Percentiles rank a stretch among this genome's conserved stretches.
Evolutionary conservation across 2,113 vertebrate genomes (phyloP).

Genomic region (Halichoerus grypus): DNA sequence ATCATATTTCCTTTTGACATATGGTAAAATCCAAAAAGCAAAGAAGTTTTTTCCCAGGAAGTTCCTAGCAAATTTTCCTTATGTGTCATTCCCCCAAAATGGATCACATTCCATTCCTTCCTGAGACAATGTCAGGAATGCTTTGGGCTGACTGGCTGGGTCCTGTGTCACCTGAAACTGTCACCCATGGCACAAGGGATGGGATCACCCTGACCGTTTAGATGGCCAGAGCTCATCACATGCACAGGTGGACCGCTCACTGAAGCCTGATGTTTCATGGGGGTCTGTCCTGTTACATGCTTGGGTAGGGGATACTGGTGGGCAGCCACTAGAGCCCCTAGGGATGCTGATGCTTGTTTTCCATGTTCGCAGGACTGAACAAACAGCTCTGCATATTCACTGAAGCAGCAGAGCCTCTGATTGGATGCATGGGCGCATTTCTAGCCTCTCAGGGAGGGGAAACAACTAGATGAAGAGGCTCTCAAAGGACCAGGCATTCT

Average conservation of each 20-base stretch:
- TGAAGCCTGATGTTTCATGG: neutral
- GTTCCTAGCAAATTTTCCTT: neutral
- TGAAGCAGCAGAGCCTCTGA: neutral
- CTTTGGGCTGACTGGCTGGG: neutral
- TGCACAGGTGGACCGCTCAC: neutral
- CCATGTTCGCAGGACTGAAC: neutral
- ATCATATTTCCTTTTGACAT: neutral
- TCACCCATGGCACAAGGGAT: neutral
- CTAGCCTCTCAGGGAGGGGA: neutral
- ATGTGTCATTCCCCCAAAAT: neutral
- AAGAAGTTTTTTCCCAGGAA: neutral
- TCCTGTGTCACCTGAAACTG: neutral
- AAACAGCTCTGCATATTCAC: neutral
- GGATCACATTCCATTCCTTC: neutral
- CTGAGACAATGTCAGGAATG: neutral
- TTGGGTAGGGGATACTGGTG: neutral
- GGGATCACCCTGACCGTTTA: neutral
- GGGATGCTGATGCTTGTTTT: neutral
- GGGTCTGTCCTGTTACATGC: neutral
- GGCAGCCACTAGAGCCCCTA: neutral
- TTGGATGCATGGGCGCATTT: neutral
- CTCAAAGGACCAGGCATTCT: neutral
- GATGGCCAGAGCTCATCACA: neutral
- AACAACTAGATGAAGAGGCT: slow-evolving; percentile 6
- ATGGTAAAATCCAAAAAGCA: neutral